A percentile compares a stretch with the other conserved stretches of the same genome.
Conservation (phyloP, 2,113 vertebrate species). For the Ancistrus triradiatus region DNA sequence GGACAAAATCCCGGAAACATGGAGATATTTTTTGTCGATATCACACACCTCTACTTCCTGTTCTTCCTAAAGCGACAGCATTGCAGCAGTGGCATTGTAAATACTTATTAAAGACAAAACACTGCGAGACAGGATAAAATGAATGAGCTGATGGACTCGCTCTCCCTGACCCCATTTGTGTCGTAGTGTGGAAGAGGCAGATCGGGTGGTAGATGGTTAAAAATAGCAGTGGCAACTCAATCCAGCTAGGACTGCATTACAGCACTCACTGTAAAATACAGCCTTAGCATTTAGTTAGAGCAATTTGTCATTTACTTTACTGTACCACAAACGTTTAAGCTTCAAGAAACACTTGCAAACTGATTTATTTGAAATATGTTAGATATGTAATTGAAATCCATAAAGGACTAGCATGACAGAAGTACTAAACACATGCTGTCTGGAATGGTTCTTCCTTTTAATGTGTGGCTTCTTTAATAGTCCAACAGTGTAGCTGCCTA, state of each 20-base stretch:
- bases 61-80: too few relatives aligned
- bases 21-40: too few relatives aligned
- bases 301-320: conserved; percentile 6
- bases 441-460: too few relatives aligned
- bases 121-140: background rate
- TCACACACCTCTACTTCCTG: too few relatives aligned
- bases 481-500: conserved; percentile 38
- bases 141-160: conserved; percentile 3
- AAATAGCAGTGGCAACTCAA: conserved; percentile 63
- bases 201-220: conserved; percentile 54
- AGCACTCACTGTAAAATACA: conserved; percentile 45
- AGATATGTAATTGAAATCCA: background rate
- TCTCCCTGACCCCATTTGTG: conserved; percentile 20
- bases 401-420: background rate
- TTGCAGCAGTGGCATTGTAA: too few relatives aligned
- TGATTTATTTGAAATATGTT: too few relatives aligned
- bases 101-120: background rate
- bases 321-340: background rate
- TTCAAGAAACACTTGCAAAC: background rate
- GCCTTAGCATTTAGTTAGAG: too few relatives aligned
- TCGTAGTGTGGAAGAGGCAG: conserved; percentile 33
- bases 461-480: conserved; percentile 44
- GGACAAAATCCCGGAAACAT: too few relatives aligned
- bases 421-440: too few relatives aligned
- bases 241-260: conserved; percentile 40